phyloP scores from a whole-genome alignment of 2,797 vertebrate species.

The Myiotriccus ornatus region DNA sequence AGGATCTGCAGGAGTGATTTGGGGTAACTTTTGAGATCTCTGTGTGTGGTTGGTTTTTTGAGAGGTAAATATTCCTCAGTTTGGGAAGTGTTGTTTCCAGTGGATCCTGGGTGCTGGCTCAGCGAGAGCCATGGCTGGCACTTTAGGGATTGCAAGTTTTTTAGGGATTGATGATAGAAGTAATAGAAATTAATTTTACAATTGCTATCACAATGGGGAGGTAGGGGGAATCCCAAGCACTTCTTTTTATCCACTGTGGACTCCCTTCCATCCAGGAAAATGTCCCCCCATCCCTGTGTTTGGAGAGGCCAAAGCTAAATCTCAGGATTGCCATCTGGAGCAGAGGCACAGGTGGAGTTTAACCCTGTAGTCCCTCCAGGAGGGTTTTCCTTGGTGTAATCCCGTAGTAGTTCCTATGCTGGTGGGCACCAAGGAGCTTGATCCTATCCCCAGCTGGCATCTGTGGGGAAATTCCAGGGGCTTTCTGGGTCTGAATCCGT shows the following conservation, averaged over 20 bases:
- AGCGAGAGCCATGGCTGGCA: rapidly evolving
- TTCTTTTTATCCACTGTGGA: rapidly evolving
- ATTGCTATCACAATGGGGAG: rapidly evolving
- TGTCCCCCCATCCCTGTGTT: no score
- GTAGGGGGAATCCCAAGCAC: rapidly evolving
- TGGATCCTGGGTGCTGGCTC: background rate
- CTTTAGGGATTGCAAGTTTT: background rate
- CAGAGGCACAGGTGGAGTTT: background rate
- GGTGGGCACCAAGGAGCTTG: no score
- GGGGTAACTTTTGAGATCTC: background rate
- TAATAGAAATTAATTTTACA: background rate
- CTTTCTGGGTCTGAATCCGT: background rate
- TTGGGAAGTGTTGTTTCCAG: background rate
- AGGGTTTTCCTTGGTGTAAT: background rate
- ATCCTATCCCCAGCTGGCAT: background rate
- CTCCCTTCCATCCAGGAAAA: background rate
- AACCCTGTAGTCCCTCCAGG: background rate
- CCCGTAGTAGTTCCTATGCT: rapidly evolving
- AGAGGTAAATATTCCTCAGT: background rate
- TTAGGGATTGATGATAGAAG: background rate
- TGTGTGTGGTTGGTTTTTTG: rapidly evolving
- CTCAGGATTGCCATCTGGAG: background rate
- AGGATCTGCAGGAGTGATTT: background rate
- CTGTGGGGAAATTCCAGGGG: background rate
- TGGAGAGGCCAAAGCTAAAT: background rate